These are phyloP conservation scores for Xylocampa areola DNA, from an alignment of 2,888 invertebrate species.

Conservation along the genomic window DNA sequence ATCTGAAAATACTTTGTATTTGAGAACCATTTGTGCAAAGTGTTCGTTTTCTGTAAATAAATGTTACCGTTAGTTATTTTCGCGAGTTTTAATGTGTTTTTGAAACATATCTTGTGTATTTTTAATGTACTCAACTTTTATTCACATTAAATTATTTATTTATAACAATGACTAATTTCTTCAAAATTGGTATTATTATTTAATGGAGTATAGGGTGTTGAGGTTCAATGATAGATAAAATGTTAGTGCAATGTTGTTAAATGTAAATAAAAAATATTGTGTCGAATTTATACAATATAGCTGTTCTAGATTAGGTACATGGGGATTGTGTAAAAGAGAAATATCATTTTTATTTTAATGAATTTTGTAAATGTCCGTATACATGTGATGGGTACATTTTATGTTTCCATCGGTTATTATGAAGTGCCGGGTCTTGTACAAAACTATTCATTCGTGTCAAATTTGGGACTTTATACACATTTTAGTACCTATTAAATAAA, in stretches of 20 bases:
- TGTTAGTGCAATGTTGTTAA: constrained; percentile 62
- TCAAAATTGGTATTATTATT: constrained; percentile 46
- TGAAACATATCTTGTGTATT: constrained; percentile 47
- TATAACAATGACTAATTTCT: constrained; percentile 48
- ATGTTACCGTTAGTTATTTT: constrained; percentile 65
- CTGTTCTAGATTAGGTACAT: constrained; percentile 58
- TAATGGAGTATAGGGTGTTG: constrained; percentile 33
- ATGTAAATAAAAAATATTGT: constrained; percentile 71
- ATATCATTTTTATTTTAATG: constrained; percentile 64
- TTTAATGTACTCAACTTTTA: constrained; percentile 47
- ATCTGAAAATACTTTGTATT: constrained; percentile 52
- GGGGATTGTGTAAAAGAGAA: constrained; percentile 63
- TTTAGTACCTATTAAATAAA: constrained; percentile 78
- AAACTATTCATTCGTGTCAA: constrained; percentile 72
- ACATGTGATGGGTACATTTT: constrained; percentile 34
- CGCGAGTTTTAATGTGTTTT: constrained; percentile 45
- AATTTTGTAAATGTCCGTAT: constrained; percentile 62
- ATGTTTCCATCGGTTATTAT: constrained; percentile 39
- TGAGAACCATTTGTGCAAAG: constrained; percentile 49
- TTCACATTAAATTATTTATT: constrained; percentile 61
- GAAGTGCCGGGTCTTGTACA: constrained; percentile 55
- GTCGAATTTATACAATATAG: constrained; percentile 69
- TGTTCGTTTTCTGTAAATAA: constrained; percentile 74
- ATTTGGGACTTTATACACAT: constrained; percentile 77
- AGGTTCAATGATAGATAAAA: constrained; percentile 41